Evolutionary conservation across 2,797 vertebrate genomes (phyloP), one percentile per base, ranked within the genome.

Genomic region (Pterois miles): DNA sequence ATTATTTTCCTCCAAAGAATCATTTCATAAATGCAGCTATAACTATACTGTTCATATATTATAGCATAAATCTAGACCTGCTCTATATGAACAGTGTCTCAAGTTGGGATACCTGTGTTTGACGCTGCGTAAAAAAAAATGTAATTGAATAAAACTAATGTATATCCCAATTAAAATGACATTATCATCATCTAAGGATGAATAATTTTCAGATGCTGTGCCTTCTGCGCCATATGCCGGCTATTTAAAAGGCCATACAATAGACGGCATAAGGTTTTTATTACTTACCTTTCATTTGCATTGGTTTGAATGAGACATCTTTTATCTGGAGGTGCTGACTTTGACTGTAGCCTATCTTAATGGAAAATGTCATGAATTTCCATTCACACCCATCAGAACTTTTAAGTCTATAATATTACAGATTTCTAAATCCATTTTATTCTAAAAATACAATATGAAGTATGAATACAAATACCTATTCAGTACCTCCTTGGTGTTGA

Each of bases 311-410:
- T 16, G 11, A 36, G 48, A 76, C 14, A n/a, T 66, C 52, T 65
- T 74, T 71, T 62, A 65, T 68, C 60, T 59, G 27, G 27, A 65
- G 40, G 38, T 46, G 48, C 54, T 77, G 66, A 74, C 50, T 75
- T 74, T 70, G 65, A 67, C 46, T 66, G 34, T 43, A 48, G 23
- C 40, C 66, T 67, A 53, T 77, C 52, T 72, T 73, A 68, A 68
- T 58, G 52, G 57, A 74, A 72, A 71, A 75, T 72, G 31, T 52
- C 66, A 54, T 12, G 29, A 38, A 69, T 67, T 64, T 69, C 53
- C 27, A 53, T 68, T 27, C 33, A 31, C 22, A 57, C 43, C 11
- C 4, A 22, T 73, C 53, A 22, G 36, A 66, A 25, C 4, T 29
- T 52, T 66, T 29, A 50, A 57, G 23, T 71, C 66, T 22, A 25